Conservation (phyloP, 2,888 invertebrate species). For the Lithosia quadra region DNA sequence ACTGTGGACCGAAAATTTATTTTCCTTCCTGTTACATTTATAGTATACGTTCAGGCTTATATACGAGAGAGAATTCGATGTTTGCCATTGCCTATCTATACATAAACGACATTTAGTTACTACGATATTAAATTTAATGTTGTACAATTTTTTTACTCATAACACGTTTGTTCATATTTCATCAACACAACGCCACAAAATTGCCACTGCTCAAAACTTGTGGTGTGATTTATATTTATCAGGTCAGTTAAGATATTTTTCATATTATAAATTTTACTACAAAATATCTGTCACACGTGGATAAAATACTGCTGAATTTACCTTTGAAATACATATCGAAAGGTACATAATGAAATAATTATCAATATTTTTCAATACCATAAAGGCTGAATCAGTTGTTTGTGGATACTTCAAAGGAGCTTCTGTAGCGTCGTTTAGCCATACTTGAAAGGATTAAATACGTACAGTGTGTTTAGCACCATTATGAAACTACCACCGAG, state of each 20-base stretch:
- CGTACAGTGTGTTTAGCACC: too few species aligned
- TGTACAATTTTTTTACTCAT: conserved; percentile 27
- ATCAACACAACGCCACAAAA: conserved; percentile 37
- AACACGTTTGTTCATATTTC: conserved; percentile 38
- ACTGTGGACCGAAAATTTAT: too few species aligned
- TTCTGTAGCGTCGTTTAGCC: neutral
- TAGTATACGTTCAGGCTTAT: too few species aligned
- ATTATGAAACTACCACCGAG: too few species aligned
- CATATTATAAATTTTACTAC: conserved; percentile 33
- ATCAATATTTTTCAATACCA: conserved; percentile 12
- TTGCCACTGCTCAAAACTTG: conserved; percentile 35
- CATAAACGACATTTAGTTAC: conserved; percentile 30
- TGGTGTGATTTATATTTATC: conserved; percentile 40
- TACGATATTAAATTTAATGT: too few species aligned
- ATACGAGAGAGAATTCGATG: too few species aligned
- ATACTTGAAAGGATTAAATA: neutral
- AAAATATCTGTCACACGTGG: conserved; percentile 18
- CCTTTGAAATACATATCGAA: conserved; percentile 5
- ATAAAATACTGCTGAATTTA: conserved; percentile 25
- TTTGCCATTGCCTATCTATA: too few species aligned
- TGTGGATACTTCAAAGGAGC: neutral
- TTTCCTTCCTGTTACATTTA: too few species aligned
- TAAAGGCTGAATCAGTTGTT: neutral
- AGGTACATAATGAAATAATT: conserved; percentile 1
- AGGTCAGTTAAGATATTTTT: conserved; percentile 39